Conservation (phyloP, 2,888 invertebrate genomes). For the Melanostoma scalare region DNA sequence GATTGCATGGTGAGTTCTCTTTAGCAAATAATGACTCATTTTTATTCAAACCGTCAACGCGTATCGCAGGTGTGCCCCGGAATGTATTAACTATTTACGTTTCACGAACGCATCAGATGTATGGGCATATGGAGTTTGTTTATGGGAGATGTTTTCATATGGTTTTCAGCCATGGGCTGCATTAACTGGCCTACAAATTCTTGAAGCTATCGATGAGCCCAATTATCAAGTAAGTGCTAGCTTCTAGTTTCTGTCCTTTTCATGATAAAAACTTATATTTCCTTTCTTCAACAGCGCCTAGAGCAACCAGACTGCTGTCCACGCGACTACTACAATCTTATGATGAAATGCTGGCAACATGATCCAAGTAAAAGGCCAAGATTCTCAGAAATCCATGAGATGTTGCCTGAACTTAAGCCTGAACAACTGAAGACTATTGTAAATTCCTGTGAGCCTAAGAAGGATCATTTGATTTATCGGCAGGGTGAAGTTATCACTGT, state of each 20-base stretch:
- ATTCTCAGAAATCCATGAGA: constrained; percentile 91
- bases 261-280: constrained; percentile 3
- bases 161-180: constrained; percentile 99
- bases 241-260: background rate
- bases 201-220: constrained; percentile 97
- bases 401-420: constrained; percentile 93
- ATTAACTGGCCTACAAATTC: constrained; percentile 94
- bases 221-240: constrained; percentile 86
- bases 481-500: constrained; percentile 96
- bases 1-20: constrained; percentile 92
- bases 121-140: constrained; percentile 98
- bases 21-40: background rate
- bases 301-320: constrained; percentile 98
- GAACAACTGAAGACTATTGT: constrained; percentile 94
- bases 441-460: constrained; percentile 83
- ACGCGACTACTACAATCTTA: constrained; percentile 93
- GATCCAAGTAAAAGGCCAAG: constrained; percentile 94
- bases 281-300: constrained; percentile 85
- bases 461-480: constrained; percentile 91
- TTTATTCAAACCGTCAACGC: no score
- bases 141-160: constrained; percentile 99
- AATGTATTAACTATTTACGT: constrained; percentile 96
- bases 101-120: constrained; percentile 99
- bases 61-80: constrained; percentile 94
- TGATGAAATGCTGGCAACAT: constrained; percentile 98